Evolutionary conservation across 1,140 invertebrate species (phyloP).

Genomic region (Oncopodura yosiiana): DNA sequence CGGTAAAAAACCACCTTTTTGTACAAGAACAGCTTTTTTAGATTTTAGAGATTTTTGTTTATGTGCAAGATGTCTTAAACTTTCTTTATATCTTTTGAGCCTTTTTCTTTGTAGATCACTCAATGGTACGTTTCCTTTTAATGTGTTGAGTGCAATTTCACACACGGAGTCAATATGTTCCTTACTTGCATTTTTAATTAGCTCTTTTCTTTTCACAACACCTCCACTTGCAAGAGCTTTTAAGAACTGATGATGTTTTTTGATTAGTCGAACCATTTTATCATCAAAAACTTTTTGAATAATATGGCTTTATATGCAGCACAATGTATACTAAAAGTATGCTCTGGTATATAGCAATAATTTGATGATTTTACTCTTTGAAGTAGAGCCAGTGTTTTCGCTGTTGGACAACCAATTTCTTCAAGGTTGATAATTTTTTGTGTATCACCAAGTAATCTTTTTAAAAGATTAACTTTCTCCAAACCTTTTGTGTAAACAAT

Average conservation of each 20-base stretch:
- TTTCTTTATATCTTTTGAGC: not conserved
- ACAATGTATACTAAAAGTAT: not conserved
- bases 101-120: not conserved
- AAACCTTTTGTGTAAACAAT: too few species aligned
- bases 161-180: slow-evolving; percentile 9
- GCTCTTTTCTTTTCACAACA: not conserved
- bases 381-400: not conserved
- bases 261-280: not conserved
- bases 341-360: too few species aligned
- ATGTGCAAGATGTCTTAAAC: not conserved
- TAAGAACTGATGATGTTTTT: not conserved
- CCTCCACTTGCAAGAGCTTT: not conserved
- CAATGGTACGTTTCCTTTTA: slow-evolving; percentile 14
- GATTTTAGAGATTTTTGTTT: not conserved
- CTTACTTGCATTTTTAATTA: not conserved
- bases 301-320: not conserved
- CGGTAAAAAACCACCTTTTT: too few species aligned
- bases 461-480: too few species aligned
- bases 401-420: too few species aligned
- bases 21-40: too few species aligned
- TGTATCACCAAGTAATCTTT: too few species aligned
- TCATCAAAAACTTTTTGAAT: not conserved
- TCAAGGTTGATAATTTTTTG: too few species aligned
- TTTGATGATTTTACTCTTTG: too few species aligned
- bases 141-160: slow-evolving; percentile 14